These are phyloP conservation scores for Cryptus armator DNA, from an alignment of 2,888 invertebrate species.

Conservation along the genomic window DNA sequence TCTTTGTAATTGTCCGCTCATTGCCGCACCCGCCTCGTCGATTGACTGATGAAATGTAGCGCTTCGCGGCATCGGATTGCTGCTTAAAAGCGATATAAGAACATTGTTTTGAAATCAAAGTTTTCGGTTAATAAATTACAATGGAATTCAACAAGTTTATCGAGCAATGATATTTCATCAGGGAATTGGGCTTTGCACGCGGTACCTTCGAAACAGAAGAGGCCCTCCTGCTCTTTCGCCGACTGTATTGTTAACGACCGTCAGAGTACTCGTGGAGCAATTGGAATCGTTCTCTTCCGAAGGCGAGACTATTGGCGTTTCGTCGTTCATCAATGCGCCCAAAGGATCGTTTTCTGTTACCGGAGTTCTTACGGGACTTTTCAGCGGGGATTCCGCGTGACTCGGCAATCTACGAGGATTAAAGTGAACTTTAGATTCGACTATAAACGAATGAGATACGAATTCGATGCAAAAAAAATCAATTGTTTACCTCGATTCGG, in stretches of 20 bases:
- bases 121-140: neutral
- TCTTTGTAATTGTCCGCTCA: slow-evolving; percentile 81
- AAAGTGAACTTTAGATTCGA: neutral
- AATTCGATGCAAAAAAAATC: neutral
- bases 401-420: slow-evolving; percentile 71
- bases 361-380: slow-evolving; percentile 89
- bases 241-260: slow-evolving; percentile 81
- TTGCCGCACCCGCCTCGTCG: slow-evolving; percentile 78
- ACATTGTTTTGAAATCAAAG: neutral
- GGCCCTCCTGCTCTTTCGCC: slow-evolving; percentile 84
- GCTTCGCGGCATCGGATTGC: slow-evolving; percentile 81
- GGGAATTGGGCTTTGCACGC: neutral
- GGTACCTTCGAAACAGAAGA: slow-evolving; percentile 82
- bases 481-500: slow-evolving; percentile 79
- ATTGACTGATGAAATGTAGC: slow-evolving; percentile 84
- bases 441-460: neutral
- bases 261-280: slow-evolving; percentile 84
- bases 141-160: neutral
- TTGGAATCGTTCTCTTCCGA: slow-evolving; percentile 84
- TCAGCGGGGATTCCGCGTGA: slow-evolving; percentile 82
- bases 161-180: slow-evolving; percentile 24
- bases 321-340: slow-evolving; percentile 89
- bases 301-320: slow-evolving; percentile 83
- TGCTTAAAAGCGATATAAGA: slow-evolving; percentile 35
- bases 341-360: slow-evolving; percentile 97